phyloP scores from a whole-genome alignment of 2,888 invertebrate genomes.

The Conus canariensis region DNA sequence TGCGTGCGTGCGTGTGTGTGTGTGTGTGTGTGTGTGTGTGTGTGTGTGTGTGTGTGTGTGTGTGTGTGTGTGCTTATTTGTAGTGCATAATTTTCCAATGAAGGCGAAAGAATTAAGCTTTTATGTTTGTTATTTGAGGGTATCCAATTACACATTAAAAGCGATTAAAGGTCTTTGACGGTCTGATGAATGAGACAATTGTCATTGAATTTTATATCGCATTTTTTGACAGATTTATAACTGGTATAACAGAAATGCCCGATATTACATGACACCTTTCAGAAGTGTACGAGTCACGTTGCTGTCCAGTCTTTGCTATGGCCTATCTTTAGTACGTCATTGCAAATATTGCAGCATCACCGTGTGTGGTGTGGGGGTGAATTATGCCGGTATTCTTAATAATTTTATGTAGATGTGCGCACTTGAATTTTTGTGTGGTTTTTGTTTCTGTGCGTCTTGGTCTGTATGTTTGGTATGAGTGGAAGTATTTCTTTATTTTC shows the following conservation, averaged over 20 bases:
- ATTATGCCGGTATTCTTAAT: no score
- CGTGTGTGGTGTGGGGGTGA: no score
- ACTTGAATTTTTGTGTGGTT: no score
- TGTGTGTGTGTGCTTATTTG: neutral
- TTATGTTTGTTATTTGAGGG: neutral
- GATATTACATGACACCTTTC: neutral
- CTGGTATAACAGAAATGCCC: neutral
- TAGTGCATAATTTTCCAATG: neutral
- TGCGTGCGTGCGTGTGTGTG: no score
- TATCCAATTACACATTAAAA: neutral
- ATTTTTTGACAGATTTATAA: neutral
- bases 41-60: neutral
- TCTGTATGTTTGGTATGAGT: neutral
- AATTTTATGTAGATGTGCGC: no score
- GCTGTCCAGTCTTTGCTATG: no score
- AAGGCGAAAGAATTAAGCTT: neutral
- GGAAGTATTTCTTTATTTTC: neutral
- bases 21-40: neutral
- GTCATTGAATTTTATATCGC: no score
- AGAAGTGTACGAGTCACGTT: neutral
- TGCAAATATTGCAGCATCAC: no score
- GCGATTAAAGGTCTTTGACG: no score
- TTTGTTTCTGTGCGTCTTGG: no score
- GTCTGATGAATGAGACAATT: no score
- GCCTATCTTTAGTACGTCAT: no score